Evolutionary conservation across 2,888 invertebrate species (phyloP), one percentile per base, ranked within the genome.

Genomic region (Bombylius major): DNA sequence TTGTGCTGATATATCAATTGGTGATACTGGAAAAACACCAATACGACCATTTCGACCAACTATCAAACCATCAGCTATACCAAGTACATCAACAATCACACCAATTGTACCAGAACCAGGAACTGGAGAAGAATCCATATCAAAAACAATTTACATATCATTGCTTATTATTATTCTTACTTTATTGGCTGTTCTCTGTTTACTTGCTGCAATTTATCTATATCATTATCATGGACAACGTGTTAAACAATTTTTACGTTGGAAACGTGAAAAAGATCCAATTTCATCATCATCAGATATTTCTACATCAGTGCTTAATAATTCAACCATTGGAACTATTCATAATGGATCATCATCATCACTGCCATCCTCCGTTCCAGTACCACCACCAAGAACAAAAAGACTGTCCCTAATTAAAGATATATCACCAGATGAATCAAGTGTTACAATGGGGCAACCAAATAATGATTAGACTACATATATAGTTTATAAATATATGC

Each of bases 1-100:
- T 0, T 91, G 91, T 63, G 84, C 91, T 0, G 91, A 92, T 66
- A 83, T 90, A 49, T 78, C 84, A 14, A 83, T 92, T 46, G 82
- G 82, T 4, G 69, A 68, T 72, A 77, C 64, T 69, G 72, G 61
- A 69, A 78, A 53, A 70, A 60, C 76, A 6, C 76, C 67, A 51
- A 64, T 66, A 70, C 77, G 66, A 71, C 78, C 67, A 66, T 71
- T 64, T 52, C 64, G 66, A 14, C 71, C 70, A 4, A 63, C 69
- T 72, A 60, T 58, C 57, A 58, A 62, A 59, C 39, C 67, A n/a
- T n/a, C n/a, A 65, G 42, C 65, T 62, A 58, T 74, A 75, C 58
- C 63, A 61, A 54, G 60, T 58, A 53, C 60, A 62, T 32, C 63
- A 52, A 52, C 64, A 46, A 51, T 64, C 36, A 49, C 56, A 36